Evolutionary conservation across 2,113 vertebrate species (phyloP), one percentile per base, ranked within the genome.

Genomic region (Anseranas semipalmata): DNA sequence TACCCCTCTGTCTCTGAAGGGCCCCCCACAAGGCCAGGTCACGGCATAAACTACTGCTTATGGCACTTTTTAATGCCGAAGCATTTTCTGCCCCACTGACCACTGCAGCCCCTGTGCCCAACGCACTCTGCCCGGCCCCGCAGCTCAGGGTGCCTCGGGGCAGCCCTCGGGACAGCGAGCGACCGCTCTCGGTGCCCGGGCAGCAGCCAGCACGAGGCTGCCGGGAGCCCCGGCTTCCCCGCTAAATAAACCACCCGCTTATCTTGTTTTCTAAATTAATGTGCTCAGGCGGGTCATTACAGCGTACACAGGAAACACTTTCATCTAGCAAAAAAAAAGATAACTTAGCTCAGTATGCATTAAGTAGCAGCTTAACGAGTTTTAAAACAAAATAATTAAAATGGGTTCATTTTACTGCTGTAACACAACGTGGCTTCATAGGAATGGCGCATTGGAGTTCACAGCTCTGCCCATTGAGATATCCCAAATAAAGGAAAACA

Each of bases 381-480:
- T 95, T 94, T 84, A 80, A 90, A 96, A 32, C 59, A 67, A 67
- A 96, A 80, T 82, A 86, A 97, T 95, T 92, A 90, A 67, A 74
- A 25, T 2, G 28, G 76, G 72, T 70, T 53, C 46, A 7, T 16
- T 21, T 37, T 59, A 10, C 37, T 35, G 87, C 16, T 56, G 66
- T 41, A 89, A 48, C 48, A 72, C 53, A 65, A 68, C 4, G 15
- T 1, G 20, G 59, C 35, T 60, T 46, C 0, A 0, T 2, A 2
- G 65, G 56, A 87, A 58, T 43, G 0, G 0, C 0, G 0, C 6
- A 3, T n/a, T 12, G 1, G 71, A 60, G 59, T 5, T 60, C 58
- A 32, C 32, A 10, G 2, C 33, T 41, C 53, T 53, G 43, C 53
- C 6, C 2, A 2, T 62, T 0, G 6, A 28, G 68, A 10, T 10